phyloP scores from a whole-genome alignment of 1,140 invertebrate genomes.

The Zaprionus kolodkinae region DNA sequence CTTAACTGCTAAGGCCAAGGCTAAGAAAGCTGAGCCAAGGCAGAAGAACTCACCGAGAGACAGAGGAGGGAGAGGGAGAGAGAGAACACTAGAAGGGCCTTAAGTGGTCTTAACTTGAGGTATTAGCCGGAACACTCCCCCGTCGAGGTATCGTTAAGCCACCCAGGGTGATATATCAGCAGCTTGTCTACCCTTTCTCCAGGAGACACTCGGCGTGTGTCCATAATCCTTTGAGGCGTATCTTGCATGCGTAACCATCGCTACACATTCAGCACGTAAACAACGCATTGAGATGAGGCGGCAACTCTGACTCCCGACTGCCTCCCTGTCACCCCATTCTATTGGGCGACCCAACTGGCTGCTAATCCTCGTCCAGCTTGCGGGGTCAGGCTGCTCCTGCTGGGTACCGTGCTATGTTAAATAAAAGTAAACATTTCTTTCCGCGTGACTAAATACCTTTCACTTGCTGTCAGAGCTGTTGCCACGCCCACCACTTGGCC shows the following conservation, averaged over 20 bases:
- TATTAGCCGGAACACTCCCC: slow-evolving; percentile 43
- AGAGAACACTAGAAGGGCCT: slow-evolving; percentile 33
- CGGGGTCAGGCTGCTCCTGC: slow-evolving; percentile 25
- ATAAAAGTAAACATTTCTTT: slow-evolving; percentile 81
- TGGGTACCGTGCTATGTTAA: slow-evolving; percentile 51
- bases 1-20: slow-evolving; percentile 61
- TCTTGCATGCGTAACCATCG: slow-evolving; percentile 43
- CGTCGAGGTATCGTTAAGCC: background rate
- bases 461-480: slow-evolving; percentile 67
- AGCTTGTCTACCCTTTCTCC: slow-evolving; percentile 19
- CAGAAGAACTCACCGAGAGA: background rate
- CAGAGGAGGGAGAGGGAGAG: background rate
- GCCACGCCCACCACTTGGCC: slow-evolving; percentile 39
- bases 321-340: background rate
- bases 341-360: slow-evolving; percentile 5
- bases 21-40: slow-evolving; percentile 30
- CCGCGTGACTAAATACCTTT: slow-evolving; percentile 81
- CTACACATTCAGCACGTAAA: slow-evolving; percentile 74
- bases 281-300: slow-evolving; percentile 56
- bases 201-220: background rate
- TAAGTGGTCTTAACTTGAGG: slow-evolving; percentile 62
- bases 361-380: slow-evolving; percentile 68
- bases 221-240: slow-evolving; percentile 59
- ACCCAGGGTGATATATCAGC: slow-evolving; percentile 35
- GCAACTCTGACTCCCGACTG: background rate